Evolutionary conservation across 2,797 vertebrate genomes (phyloP), one percentile per base, ranked within the genome.

Genomic region (Spondyliosoma cantharus): DNA sequence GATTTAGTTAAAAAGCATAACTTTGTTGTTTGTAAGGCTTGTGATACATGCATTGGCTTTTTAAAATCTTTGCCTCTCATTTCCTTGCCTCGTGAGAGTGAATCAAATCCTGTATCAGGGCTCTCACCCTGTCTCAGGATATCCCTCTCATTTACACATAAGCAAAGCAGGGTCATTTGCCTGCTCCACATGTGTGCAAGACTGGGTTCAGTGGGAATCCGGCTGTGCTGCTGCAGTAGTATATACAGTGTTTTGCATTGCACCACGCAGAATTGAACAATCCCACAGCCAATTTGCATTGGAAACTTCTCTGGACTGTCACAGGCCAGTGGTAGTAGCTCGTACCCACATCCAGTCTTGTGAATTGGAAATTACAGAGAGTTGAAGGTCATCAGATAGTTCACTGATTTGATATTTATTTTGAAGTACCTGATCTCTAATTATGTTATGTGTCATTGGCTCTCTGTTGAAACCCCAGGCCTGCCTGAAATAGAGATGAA

Each of bases 201-300:
- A 19, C 57, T 25, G 62, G 29, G 43, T 50, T 73, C 25, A 76
- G 78, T 74, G 68, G 70, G 67, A 82, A 82, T 83, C 71, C 1
- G 50, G 56, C 66, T 3, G 37, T 3, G 43, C 45, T 49, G 42
- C 59, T 37, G 65, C 8, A 19, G 65, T 53, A 58, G 25, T 63
- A 61, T 82, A 82, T 84, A 83, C 74, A 68, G 20, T 14, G 54
- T 56, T 94, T 94, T 94, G 91, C 88, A 92, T 94, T 12, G 20
- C 46, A 68, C 80, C 78, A 2, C 86, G 45, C 19, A 60, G 54
- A 78, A 59, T 80, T 81, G 65, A 78, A 81, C 67, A 75, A 76
- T 74, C 63, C 82, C 71, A 43, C 68, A 53, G 45, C n/a, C 1
- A 1, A 80, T 94, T 94, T 94, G 87, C 87, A 88, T 93, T 54